phyloP scores from a whole-genome alignment of 2,113 vertebrate species.

The Myodes glareolus region DNA sequence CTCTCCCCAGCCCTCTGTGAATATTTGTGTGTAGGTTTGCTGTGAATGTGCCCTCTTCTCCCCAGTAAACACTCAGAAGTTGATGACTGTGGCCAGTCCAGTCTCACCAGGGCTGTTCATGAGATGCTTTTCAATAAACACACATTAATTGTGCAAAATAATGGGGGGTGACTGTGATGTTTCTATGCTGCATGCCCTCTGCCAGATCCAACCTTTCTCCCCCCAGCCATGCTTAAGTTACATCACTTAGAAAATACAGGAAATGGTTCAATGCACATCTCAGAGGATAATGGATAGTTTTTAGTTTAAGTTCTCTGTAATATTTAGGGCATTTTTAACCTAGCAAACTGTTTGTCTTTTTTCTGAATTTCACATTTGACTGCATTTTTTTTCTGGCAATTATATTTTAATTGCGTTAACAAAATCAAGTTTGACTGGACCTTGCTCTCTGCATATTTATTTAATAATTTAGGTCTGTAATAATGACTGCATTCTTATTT shows the following conservation, averaged over 20 bases:
- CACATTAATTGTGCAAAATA: not conserved
- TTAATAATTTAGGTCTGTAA: not conserved
- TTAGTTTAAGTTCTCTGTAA: not conserved
- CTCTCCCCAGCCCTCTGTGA: not conserved
- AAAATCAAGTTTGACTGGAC: not conserved
- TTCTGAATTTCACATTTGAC: conserved; percentile 14
- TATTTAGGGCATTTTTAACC: not conserved
- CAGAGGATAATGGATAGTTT: not conserved
- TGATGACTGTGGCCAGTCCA: not conserved
- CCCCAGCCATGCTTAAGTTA: not conserved
- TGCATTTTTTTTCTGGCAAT: not conserved
- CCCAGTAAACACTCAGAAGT: not conserved
- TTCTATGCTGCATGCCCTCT: not conserved
- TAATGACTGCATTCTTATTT: not conserved
- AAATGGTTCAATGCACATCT: not conserved
- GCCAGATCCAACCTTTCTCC: not conserved
- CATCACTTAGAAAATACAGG: not conserved
- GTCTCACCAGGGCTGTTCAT: not conserved
- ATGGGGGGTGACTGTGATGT: not conserved
- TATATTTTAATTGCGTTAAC: not conserved
- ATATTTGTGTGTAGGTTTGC: not conserved
- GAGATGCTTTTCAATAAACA: not conserved
- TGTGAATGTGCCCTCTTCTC: not conserved
- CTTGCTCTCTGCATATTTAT: not conserved
- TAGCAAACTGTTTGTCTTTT: not conserved